These are phyloP conservation scores for Phoenicopterus ruber DNA, from an alignment of 2,113 vertebrate genomes.

Conservation along the genomic window DNA sequence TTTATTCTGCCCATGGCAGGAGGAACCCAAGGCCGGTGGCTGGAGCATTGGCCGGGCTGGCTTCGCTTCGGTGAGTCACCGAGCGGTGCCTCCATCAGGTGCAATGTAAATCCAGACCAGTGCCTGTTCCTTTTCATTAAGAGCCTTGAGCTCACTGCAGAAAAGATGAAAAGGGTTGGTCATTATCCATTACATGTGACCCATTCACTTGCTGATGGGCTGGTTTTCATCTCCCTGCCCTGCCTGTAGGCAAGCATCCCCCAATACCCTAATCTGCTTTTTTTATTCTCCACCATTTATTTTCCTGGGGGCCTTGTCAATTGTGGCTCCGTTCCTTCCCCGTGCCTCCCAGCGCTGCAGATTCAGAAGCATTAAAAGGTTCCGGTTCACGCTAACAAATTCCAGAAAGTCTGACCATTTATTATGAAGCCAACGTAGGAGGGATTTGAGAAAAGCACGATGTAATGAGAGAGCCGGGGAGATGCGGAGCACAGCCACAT, in stretches of 20 bases:
- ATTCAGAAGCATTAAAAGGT: neutral
- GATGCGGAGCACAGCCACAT: neutral
- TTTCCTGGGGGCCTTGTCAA: slow-evolving; percentile 19
- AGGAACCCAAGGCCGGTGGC: neutral
- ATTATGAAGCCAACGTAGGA: neutral
- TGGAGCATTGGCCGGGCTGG: neutral
- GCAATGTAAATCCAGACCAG: neutral
- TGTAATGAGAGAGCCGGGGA: neutral
- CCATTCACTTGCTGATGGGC: slow-evolving; percentile 44
- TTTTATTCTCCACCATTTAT: slow-evolving; percentile 8
- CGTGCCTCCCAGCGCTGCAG: neutral
- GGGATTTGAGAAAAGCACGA: neutral
- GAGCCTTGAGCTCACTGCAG: neutral
- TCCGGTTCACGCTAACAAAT: neutral
- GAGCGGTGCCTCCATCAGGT: neutral
- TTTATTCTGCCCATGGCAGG: neutral
- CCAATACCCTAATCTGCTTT: slow-evolving; percentile 22
- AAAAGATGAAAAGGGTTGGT: slow-evolving; percentile 27
- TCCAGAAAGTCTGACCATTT: neutral
- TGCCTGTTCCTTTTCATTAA: slow-evolving; percentile 26
- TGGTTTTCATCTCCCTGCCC: slow-evolving; percentile 45
- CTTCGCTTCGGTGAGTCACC: neutral
- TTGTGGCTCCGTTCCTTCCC: neutral
- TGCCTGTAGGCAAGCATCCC: slow-evolving; percentile 34
- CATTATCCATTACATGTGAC: slow-evolving; percentile 18